Evolutionary conservation across 2,797 vertebrate species (phyloP).

Genomic region (Microctenopoma lineatum): DNA sequence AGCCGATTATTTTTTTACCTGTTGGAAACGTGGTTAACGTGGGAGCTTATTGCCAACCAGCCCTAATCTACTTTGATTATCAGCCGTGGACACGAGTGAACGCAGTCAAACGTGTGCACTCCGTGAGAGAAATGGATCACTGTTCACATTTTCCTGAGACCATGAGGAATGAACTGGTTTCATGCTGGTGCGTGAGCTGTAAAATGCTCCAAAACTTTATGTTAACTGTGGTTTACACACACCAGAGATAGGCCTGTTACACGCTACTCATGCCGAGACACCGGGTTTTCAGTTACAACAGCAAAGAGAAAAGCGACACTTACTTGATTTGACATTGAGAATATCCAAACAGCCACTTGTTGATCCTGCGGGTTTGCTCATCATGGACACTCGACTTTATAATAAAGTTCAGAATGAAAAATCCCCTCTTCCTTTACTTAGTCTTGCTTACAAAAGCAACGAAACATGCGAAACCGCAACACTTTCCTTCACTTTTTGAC

Average conservation of each 20-base stretch:
- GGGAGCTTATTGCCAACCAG: neutral
- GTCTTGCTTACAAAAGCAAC: slow-evolving; percentile 6
- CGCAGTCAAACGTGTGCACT: neutral
- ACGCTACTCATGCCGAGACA: neutral
- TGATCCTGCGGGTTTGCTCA: slow-evolving; percentile 98
- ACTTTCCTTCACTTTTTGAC: slow-evolving; percentile 23
- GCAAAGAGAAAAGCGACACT: slow-evolving; percentile 64
- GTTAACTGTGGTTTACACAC: neutral
- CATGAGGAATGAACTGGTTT: neutral
- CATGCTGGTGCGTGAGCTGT: too few species aligned
- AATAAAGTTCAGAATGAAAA: slow-evolving; percentile 44
- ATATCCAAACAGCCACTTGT: slow-evolving; percentile 96
- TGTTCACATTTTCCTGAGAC: too few species aligned
- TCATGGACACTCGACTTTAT: slow-evolving; percentile 78
- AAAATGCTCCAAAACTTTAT: neutral
- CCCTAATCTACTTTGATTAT: neutral
- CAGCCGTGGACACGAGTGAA: slow-evolving; percentile 8
- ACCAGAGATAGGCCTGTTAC: neutral
- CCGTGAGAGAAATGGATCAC: neutral
- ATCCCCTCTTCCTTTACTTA: slow-evolving; percentile 8
- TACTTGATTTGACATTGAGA: slow-evolving; percentile 88
- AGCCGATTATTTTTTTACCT: neutral
- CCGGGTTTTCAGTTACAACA: neutral
- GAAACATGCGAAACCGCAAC: slow-evolving; percentile 2
- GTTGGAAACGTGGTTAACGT: neutral